Conservation (phyloP, 2,888 invertebrate genomes). For the Osmoderma eremita region DNA sequence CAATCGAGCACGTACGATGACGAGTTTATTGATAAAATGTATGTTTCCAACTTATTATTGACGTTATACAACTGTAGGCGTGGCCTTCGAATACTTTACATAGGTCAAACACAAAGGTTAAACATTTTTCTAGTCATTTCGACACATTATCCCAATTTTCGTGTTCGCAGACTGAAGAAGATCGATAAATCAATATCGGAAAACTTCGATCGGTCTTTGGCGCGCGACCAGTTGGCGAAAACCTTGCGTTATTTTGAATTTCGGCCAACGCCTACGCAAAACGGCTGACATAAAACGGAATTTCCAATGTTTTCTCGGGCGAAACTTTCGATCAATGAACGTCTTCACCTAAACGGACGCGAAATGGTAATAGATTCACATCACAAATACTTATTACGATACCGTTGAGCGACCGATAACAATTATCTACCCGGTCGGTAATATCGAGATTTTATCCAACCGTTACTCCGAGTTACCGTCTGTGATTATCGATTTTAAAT, state of each 20-base stretch:
- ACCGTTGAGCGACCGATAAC: slow-evolving; percentile 15
- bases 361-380: background rate
- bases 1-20: too few relatives aligned
- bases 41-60: slow-evolving; percentile 12
- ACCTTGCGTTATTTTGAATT: slow-evolving; percentile 19
- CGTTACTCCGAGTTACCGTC: slow-evolving; percentile 12
- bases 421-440: slow-evolving; percentile 11
- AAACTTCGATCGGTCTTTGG: slow-evolving; percentile 12
- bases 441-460: slow-evolving; percentile 18
- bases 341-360: background rate
- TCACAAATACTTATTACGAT: background rate
- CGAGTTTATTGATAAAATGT: background rate
- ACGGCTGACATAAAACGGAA: background rate
- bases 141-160: background rate
- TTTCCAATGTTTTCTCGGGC: slow-evolving; percentile 23
- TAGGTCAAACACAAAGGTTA: slow-evolving; percentile 23
- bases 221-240: slow-evolving; percentile 17
- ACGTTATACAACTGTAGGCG: slow-evolving; percentile 25
- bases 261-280: slow-evolving; percentile 30
- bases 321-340: slow-evolving; percentile 11
- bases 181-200: slow-evolving; percentile 22
- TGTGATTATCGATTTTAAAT: slow-evolving; percentile 35
- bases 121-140: slow-evolving; percentile 4
- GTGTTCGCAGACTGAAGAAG: background rate
- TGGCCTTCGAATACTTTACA: slow-evolving; percentile 5